phyloP scores from a whole-genome alignment of 2,888 invertebrate species.

The Lasioglossum vierecki region DNA sequence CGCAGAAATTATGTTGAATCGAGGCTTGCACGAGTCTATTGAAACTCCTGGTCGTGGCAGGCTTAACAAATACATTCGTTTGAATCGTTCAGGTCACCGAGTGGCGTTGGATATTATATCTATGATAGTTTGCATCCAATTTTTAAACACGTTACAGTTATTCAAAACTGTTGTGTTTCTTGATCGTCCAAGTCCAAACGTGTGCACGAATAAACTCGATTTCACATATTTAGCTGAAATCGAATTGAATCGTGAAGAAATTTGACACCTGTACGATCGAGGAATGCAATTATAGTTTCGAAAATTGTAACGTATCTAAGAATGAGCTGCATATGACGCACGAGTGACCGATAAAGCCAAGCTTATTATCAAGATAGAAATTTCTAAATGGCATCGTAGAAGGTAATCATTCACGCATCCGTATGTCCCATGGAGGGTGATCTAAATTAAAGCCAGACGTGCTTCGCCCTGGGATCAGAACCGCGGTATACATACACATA shows the following conservation, averaged over 20 bases:
- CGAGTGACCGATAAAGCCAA: neutral
- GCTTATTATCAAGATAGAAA: neutral
- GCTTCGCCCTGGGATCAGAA: constrained; percentile 53
- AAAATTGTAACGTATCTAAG: too few relatives aligned
- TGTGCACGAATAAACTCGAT: neutral
- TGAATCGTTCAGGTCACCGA: neutral
- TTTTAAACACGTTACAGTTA: neutral
- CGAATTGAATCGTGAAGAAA: too few relatives aligned
- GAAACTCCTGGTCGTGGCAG: neutral
- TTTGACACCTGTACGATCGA: too few relatives aligned
- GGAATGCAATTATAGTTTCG: too few relatives aligned
- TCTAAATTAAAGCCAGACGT: constrained; percentile 56
- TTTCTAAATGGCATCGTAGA: constrained; percentile 20
- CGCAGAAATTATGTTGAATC: constrained; percentile 1
- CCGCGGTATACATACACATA: constrained; percentile 41
- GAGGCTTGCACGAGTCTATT: neutral
- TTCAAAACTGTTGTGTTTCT: neutral
- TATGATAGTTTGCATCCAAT: neutral
- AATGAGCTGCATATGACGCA: neutral
- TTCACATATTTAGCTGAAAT: too few relatives aligned
- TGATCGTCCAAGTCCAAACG: neutral
- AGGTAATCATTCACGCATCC: constrained; percentile 52
- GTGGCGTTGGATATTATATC: neutral
- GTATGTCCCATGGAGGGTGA: constrained; percentile 78
- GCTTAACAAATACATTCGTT: neutral